phyloP scores from a whole-genome alignment of 2,888 invertebrate species.

The Drosophila anomelani region DNA sequence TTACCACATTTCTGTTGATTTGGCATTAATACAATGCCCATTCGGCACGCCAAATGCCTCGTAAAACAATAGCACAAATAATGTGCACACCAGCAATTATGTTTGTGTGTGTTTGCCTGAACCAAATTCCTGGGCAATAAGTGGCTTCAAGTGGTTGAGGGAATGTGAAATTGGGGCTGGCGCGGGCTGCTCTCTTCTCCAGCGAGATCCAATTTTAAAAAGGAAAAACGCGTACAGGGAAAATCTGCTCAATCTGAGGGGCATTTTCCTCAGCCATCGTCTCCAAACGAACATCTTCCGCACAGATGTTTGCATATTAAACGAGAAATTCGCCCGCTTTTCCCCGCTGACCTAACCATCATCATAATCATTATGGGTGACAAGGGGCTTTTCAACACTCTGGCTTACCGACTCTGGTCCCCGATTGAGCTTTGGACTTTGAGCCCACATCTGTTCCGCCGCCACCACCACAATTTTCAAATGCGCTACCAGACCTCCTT shows the following conservation, averaged over 20 bases:
- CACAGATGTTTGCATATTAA: conserved; percentile 54
- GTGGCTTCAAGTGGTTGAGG: conserved; percentile 35
- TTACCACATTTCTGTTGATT: conserved; percentile 62
- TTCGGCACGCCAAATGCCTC: conserved; percentile 41
- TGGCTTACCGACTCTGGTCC: conserved; percentile 26
- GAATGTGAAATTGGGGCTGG: not conserved
- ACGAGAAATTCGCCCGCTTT: conserved; percentile 37
- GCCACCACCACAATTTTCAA: not conserved
- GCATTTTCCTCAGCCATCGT: conserved; percentile 21
- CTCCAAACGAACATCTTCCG: conserved; percentile 44
- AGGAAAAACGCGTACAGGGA: conserved; percentile 18
- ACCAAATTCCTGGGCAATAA: conserved; percentile 38
- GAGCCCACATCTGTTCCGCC: conserved; percentile 27
- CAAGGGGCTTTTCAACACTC: conserved; percentile 46
- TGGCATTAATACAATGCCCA: conserved; percentile 66
- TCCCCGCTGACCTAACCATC: conserved; percentile 11
- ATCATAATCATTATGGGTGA: conserved; percentile 27
- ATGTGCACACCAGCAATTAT: conserved; percentile 42
- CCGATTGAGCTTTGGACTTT: conserved; percentile 40
- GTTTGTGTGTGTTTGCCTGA: conserved; percentile 19
- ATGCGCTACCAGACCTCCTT: conserved; percentile 21
- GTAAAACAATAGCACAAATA: conserved; percentile 25
- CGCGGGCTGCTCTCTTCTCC: not conserved
- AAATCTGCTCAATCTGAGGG: conserved; percentile 30
- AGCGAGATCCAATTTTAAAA: conserved; percentile 10